A percentile compares a stretch with the other conserved stretches of the same genome.
Conservation (phyloP, 2,797 vertebrate genomes). For the Clarias platycephalus region DNA sequence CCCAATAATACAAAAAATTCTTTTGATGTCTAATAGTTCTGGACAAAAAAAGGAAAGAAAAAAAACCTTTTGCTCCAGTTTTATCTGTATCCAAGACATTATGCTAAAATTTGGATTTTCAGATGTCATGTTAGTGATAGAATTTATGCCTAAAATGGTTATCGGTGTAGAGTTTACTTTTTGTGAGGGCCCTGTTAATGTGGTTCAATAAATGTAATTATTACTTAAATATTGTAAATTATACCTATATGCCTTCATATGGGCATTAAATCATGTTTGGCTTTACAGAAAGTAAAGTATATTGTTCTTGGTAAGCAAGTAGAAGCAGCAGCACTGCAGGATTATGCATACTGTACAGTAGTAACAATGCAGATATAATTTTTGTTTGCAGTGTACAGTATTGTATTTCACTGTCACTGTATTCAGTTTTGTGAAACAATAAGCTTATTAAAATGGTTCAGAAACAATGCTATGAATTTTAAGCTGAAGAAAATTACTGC, state of each 20-base stretch:
- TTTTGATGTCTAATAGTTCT: conserved; percentile 76
- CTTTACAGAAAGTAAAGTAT: conserved; percentile 35
- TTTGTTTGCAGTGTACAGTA: conserved; percentile 43
- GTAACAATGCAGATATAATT: conserved; percentile 61
- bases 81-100: conserved; percentile 56
- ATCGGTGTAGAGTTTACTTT: conserved; percentile 58
- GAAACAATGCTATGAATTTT: conserved; percentile 60
- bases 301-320: neutral
- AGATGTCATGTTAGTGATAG: conserved; percentile 55
- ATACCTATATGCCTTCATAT: conserved; percentile 37
- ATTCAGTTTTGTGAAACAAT: conserved; percentile 62
- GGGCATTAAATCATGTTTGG: conserved; percentile 22
- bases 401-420: too few species aligned
- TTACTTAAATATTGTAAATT: conserved; percentile 54
- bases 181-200: conserved; percentile 54
- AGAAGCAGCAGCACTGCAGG: conserved; percentile 20
- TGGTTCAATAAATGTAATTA: conserved; percentile 48
- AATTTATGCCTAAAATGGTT: conserved; percentile 54
- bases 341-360: conserved; percentile 8
- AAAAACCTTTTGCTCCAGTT: conserved; percentile 64
- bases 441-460: conserved; percentile 69
- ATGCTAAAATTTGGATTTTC: conserved; percentile 51
- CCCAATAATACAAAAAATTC: conserved; percentile 64
- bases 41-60: conserved; percentile 60
- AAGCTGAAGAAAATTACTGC: conserved; percentile 63